phyloP scores from a whole-genome alignment of 2,797 vertebrate genomes.

The Neopelma chrysocephalum region DNA sequence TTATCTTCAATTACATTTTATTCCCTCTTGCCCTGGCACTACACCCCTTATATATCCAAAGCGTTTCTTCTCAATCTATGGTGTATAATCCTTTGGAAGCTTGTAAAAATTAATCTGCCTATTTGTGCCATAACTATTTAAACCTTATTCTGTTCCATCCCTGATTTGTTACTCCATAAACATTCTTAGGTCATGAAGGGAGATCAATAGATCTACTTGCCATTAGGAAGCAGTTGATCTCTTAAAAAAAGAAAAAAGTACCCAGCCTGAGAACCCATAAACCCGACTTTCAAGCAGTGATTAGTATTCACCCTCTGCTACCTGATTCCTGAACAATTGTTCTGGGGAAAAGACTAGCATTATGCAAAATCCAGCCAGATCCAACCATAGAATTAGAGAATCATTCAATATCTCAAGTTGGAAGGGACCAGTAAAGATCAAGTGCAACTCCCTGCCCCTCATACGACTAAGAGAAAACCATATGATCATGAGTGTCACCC shows the following conservation, averaged over 20 bases:
- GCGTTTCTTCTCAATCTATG: not conserved
- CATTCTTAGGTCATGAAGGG: not conserved
- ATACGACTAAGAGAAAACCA: not conserved
- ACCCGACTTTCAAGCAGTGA: not conserved
- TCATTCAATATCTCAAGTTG: not conserved
- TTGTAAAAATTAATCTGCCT: not conserved
- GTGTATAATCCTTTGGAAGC: not conserved
- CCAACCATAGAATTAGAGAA: not conserved
- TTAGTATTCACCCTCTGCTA: not conserved
- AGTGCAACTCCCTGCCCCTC: not conserved
- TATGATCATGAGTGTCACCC: accelerated
- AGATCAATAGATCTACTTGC: not conserved
- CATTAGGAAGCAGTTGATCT: not conserved
- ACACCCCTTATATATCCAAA: not conserved
- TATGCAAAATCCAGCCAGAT: not conserved
- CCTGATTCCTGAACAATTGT: not conserved
- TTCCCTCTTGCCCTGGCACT: not conserved
- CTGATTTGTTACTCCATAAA: not conserved
- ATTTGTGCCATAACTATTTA: not conserved
- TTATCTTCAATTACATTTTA: not conserved
- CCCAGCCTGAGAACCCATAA: not conserved
- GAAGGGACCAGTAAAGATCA: not conserved
- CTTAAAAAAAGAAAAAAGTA: not conserved
- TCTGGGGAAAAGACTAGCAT: not conserved
- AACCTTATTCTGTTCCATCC: not conserved